Evolutionary conservation across 2,113 vertebrate species (phyloP), one percentile per base, ranked within the genome.

Genomic region (Illadopsis cleaveri): DNA sequence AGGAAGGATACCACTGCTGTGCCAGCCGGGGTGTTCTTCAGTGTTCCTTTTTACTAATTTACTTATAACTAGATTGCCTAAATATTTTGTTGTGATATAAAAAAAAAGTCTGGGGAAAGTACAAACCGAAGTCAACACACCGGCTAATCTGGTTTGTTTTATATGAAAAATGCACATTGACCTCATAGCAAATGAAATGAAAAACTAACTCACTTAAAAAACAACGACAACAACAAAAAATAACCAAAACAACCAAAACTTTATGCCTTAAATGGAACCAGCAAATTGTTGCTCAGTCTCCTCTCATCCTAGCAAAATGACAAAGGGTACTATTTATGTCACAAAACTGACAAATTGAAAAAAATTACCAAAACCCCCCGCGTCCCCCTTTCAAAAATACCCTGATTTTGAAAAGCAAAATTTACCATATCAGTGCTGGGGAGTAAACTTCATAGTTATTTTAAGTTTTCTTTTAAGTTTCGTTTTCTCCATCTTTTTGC

Each of bases 401-500:
- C 5, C 9, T 90, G 11, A 82, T 85, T 95, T 61, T 61, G 33
- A 81, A 92, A 91, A 93, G 50, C 69, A 3, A 91, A 96, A 93
- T 90, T 64, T 82, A 88, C 94, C 91, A 45, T 88, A 69, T 77
- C 94, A 93, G 96, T 97, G 95, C 96, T 96, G 95, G 96, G 94
- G 96, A 98, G 94, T 97, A 96, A 96, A 97, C 82, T 27, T 93
- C 96, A 97, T 96, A 90, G 85, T 96, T 97, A 76, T 91, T 96
- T 96, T 97, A 86, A 89, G 92, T 97, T 98, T 94, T 94, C 72
- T 86, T 96, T 96, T 97, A 48, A 93, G 95, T 98, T 98, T 83
- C 11, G 38, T 91, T 97, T 97, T 95, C 95, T 92, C 95, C 97
- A 97, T 97, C 97, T 94, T 97, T 97, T 97, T 97, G 82, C 96